Base-by-base conservation (phyloP, 2,888 invertebrate species). In the Synanthedon vespiformis region DNA sequence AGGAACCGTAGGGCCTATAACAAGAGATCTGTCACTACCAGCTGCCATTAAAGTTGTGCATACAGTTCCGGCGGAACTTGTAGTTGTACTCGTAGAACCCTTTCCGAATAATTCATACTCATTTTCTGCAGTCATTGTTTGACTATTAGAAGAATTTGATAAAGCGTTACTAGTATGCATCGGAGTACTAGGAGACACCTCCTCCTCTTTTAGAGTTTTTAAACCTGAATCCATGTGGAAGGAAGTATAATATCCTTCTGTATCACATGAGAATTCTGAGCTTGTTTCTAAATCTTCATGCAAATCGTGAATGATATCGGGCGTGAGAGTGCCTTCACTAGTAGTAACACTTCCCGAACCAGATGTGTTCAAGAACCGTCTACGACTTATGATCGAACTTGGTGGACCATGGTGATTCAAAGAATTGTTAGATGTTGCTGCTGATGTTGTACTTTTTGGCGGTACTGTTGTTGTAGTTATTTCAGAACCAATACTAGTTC, bases 231-330 rank as follows among this genome's bases (percentile, higher is more conserved):
- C 98, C 90, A 96, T 93, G 78, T 98, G 97, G 88, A 98, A 98
- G 16, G 97, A 97, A 1, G 98, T 98, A 76, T 97, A 98, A 77
- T 98, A 98, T 6, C 98, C 98, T 81, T 98, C 98, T 1, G 97
- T 97, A 72, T 98, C 98, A 71, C 97, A 95, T 2, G 97, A 97
- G 77, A 96, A 97, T 55, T 96, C 94, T 0, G 96, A 96, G 62
- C 94, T 94, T 1, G 94, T 95, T 81, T 96, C 96, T 51, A 93
- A 91, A 71, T 96, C 95, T 74, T 95, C 94, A 60, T 93, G 91
- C 58, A 93, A 88, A 72, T 95, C 92, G 64, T 93, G 92, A 57
- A 93, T 94, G 51, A 94, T 92, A 78, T 96, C 93, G 51, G 95
- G 95, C 1, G 95, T 95, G 40, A 94, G 85, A 4, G 95, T 95